Percentiles rank a stretch among this genome's conserved stretches.
These are phyloP conservation scores for Kuschelorhynchus macadamiae DNA, from an alignment of 2,888 invertebrate genomes.

Conservation along the genomic window DNA sequence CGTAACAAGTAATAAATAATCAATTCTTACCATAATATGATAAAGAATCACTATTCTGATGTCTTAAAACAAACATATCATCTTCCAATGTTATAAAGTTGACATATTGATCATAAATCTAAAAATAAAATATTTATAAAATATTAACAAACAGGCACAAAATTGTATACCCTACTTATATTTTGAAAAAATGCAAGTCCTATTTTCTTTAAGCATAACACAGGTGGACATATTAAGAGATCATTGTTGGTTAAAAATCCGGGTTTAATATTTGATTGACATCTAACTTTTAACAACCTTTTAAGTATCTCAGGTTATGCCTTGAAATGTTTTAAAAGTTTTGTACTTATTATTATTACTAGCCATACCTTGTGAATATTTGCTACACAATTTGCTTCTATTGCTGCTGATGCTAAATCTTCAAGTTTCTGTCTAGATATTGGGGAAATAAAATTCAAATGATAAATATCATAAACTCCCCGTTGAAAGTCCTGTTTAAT, in stretches of 20 bases:
- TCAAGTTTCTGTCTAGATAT: slow-evolving; percentile 94
- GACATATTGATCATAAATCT: slow-evolving; percentile 97
- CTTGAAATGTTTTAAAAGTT: too few species aligned
- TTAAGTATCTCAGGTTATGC: too few species aligned
- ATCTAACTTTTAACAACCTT: too few species aligned
- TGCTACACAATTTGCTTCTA: slow-evolving; percentile 91
- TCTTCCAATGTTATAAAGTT: slow-evolving; percentile 99
- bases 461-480: slow-evolving; percentile 94
- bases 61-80: slow-evolving; percentile 94
- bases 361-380: slow-evolving; percentile 91
- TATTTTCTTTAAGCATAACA: too few species aligned
- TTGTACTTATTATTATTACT: too few species aligned
- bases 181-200: too few species aligned
- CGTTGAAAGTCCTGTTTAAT: slow-evolving; percentile 92
- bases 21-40: slow-evolving; percentile 93
- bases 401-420: slow-evolving; percentile 92
- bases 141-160: slow-evolving; percentile 10
- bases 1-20: too few species aligned
- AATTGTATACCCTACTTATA: slow-evolving; percentile 7
- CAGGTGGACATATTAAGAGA: too few species aligned
- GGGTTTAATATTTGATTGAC: too few species aligned
- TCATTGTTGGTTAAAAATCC: too few species aligned
- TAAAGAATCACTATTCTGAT: slow-evolving; percentile 90
- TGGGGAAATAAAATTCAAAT: slow-evolving; percentile 96
- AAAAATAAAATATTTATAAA: slow-evolving; percentile 51